Percentiles rank a stretch among this genome's conserved stretches.
Conservation (phyloP, 2,113 vertebrate genomes). For the Cyanoderma ruficeps region DNA sequence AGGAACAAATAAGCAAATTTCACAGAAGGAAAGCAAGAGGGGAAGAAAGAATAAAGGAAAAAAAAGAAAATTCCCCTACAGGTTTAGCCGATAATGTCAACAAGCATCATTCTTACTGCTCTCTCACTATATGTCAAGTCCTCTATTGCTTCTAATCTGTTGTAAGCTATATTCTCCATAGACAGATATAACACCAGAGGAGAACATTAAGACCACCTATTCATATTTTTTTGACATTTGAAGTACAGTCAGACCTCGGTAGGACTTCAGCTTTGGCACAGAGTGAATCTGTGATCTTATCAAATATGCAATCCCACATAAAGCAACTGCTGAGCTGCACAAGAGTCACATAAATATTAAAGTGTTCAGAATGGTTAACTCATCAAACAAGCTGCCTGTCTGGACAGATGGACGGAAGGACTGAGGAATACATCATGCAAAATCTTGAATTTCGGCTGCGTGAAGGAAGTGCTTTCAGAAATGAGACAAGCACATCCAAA, state of each 20-base stretch:
- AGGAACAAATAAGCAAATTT: slow-evolving; percentile 68
- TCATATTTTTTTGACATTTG: slow-evolving; percentile 71
- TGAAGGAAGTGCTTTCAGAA: slow-evolving; percentile 26
- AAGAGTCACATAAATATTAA: slow-evolving; percentile 53
- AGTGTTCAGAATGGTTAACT: slow-evolving; percentile 45
- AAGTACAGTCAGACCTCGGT: slow-evolving; percentile 69
- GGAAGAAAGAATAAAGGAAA: slow-evolving; percentile 53
- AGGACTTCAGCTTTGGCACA: slow-evolving; percentile 53
- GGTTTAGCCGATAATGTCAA: slow-evolving; percentile 75
- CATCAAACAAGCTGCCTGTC: slow-evolving; percentile 42
- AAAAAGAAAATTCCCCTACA: slow-evolving; percentile 70
- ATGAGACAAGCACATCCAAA: background rate
- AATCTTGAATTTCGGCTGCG: background rate
- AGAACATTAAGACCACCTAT: slow-evolving; percentile 73
- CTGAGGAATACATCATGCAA: slow-evolving; percentile 44
- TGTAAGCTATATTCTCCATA: slow-evolving; percentile 74
- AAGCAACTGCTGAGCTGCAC: slow-evolving; percentile 25
- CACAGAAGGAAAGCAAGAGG: slow-evolving; percentile 37
- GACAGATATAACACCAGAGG: slow-evolving; percentile 69
- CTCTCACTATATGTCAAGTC: slow-evolving; percentile 62
- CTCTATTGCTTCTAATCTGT: slow-evolving; percentile 75
- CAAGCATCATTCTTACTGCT: slow-evolving; percentile 60
- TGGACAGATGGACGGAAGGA: slow-evolving; percentile 61
- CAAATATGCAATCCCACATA: slow-evolving; percentile 52
- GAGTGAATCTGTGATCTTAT: slow-evolving; percentile 61